A percentile compares a stretch with the other conserved stretches of the same genome.
Conservation (phyloP, 2,113 vertebrate genomes). For the Oreochromis tanganicae region DNA sequence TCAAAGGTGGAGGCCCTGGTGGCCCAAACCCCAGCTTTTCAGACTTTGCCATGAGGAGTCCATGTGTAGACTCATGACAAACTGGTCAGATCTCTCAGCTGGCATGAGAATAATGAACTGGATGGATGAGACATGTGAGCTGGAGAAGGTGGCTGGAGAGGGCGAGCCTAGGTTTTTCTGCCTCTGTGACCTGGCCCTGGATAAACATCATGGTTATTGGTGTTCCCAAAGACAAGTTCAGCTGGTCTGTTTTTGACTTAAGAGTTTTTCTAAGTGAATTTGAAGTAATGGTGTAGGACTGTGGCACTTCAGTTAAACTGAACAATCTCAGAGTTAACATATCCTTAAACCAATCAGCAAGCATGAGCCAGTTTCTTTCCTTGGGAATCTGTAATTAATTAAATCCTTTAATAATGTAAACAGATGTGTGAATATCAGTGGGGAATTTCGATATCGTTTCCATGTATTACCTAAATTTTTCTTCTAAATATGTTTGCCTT, state of each 20-base stretch:
- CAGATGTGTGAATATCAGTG: not conserved
- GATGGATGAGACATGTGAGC: not conserved
- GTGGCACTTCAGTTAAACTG: rapidly evolving
- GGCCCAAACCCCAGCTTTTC: not conserved
- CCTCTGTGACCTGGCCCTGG: not conserved
- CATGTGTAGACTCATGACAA: not conserved
- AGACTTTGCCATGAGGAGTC: not conserved
- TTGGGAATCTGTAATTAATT: not conserved
- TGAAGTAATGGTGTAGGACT: not conserved
- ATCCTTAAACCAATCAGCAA: not conserved
- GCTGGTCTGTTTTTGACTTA: not conserved
- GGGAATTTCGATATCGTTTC: not conserved
- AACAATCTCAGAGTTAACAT: not conserved
- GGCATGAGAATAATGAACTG: not conserved
- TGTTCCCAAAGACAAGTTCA: not conserved
- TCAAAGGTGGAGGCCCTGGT: not conserved
- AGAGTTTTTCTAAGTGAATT: not conserved
- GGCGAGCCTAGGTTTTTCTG: not conserved
- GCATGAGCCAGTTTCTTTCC: not conserved
- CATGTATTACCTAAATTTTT: rapidly evolving
- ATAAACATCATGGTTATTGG: not conserved
- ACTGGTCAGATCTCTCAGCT: not conserved
- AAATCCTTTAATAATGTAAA: not conserved
- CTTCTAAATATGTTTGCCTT: not conserved
- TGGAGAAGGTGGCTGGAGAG: not conserved